These are phyloP conservation scores for Endotricha flammealis DNA, from an alignment of 2,888 invertebrate genomes.

Conservation along the genomic window DNA sequence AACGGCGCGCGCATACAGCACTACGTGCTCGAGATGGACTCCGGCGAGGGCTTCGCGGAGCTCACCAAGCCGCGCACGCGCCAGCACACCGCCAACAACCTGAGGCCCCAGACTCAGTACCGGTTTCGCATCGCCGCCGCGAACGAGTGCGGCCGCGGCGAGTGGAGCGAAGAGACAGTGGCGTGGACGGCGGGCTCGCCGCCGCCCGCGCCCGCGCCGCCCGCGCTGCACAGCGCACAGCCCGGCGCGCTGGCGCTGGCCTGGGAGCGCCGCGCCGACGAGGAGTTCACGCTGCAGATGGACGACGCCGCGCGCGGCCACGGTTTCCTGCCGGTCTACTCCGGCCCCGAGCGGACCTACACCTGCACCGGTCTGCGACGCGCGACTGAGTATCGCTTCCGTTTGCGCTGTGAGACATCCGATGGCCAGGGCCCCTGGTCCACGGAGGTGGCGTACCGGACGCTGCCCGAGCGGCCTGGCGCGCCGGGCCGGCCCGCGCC, in stretches of 20 bases:
- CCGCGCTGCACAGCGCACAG: conserved; percentile 81
- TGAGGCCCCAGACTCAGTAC: conserved; percentile 88
- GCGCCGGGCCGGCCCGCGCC: conserved; percentile 87
- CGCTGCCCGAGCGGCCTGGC: conserved; percentile 87
- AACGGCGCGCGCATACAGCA: conserved; percentile 88
- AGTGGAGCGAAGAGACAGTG: conserved; percentile 82
- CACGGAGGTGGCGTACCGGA: conserved; percentile 85
- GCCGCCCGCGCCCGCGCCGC: conserved; percentile 88
- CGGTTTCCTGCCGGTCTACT: conserved; percentile 88
- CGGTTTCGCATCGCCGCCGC: conserved; percentile 90
- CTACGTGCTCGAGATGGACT: conserved; percentile 88
- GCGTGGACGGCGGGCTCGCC: conserved; percentile 88
- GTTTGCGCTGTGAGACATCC: conserved; percentile 88
- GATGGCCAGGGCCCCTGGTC: conserved; percentile 92
- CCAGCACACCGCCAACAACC: conserved; percentile 85
- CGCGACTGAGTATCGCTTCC: conserved; percentile 89
- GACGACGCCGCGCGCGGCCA: conserved; percentile 83
- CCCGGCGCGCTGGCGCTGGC: conserved; percentile 82
- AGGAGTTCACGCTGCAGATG: conserved; percentile 90
- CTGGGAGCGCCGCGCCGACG: conserved; percentile 89
- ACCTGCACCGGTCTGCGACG: conserved; percentile 83
- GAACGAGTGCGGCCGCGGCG: conserved; percentile 87
- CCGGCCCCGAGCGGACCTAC: conserved; percentile 84
- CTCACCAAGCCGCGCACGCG: conserved; percentile 84
- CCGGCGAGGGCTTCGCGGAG: conserved; percentile 85